These are phyloP conservation scores for Eristalis pertinax DNA, from an alignment of 2,888 invertebrate genomes.

Conservation along the genomic window DNA sequence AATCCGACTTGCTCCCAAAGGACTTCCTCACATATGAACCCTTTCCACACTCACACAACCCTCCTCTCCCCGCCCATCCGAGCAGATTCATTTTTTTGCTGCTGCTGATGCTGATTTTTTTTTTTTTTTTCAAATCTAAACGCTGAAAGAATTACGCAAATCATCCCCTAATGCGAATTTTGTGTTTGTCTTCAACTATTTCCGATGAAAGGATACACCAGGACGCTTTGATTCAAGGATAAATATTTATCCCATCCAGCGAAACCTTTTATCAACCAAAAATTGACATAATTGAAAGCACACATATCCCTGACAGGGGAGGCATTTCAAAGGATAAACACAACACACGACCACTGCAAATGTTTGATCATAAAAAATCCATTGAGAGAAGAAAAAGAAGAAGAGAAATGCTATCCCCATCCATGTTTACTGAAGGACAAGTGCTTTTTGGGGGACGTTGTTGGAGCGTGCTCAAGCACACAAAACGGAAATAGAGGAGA, in stretches of 20 bases:
- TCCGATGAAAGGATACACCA: conserved; percentile 44
- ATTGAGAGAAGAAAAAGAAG: conserved; percentile 35
- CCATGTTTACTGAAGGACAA: conserved; percentile 41
- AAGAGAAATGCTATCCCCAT: conserved; percentile 18
- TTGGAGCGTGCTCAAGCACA: conserved; percentile 65
- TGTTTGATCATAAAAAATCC: conserved; percentile 60
- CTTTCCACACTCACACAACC: conserved; percentile 27
- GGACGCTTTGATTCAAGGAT: conserved; percentile 3
- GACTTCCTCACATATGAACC: conserved; percentile 28
- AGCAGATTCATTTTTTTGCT: not conserved
- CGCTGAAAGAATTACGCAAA: conserved; percentile 56
- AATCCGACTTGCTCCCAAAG: conserved; percentile 28
- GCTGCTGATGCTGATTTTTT: too few species aligned
- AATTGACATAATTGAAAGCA: conserved; percentile 60
- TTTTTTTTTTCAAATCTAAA: conserved; percentile 17
- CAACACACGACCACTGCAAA: conserved; percentile 37
- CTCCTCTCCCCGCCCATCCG: not conserved
- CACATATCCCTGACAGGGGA: conserved; percentile 23
- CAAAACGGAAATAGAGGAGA: conserved; percentile 32
- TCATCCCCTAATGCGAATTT: conserved; percentile 23
- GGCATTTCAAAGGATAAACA: conserved; percentile 36
- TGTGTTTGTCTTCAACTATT: conserved; percentile 13
- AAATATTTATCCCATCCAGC: conserved; percentile 36
- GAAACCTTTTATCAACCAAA: conserved; percentile 18
- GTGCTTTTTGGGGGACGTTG: conserved; percentile 10